Evolutionary conservation across 2,888 invertebrate species (phyloP).

Genomic region (Unio delphinus): DNA sequence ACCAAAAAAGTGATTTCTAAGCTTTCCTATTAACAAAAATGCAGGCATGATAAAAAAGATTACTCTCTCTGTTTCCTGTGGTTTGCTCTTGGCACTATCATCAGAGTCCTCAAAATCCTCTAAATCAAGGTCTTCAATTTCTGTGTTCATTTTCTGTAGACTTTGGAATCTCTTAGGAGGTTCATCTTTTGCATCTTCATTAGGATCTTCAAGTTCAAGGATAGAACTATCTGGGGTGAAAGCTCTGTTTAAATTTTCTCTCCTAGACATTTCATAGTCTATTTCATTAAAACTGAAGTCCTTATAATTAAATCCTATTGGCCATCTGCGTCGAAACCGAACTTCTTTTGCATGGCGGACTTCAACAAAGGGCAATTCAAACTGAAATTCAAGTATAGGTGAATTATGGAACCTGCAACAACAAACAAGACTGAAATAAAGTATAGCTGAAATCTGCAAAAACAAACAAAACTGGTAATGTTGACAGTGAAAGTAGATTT

Average conservation of each 20-base stretch:
- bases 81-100: no score
- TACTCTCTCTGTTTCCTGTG: no score
- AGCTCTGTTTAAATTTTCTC: constrained; percentile 22
- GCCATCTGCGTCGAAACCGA: constrained; percentile 56
- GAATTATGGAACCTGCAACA: no score
- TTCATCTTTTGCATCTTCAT: constrained; percentile 26
- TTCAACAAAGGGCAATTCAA: constrained; percentile 67
- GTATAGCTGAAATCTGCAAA: neutral
- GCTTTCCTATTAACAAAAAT: no score
- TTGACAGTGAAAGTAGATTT: neutral
- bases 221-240: constrained; percentile 32
- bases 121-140: constrained; percentile 10
- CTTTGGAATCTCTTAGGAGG: no score
- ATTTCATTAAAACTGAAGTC: constrained; percentile 62
- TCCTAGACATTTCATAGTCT: constrained; percentile 56
- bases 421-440: neutral
- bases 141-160: no score
- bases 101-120: constrained; percentile 21
- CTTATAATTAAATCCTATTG: constrained; percentile 62
- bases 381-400: constrained; percentile 46
- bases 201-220: constrained; percentile 44
- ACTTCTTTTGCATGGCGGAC: constrained; percentile 59
- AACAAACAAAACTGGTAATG: neutral
- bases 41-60: no score
- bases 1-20: constrained; percentile 7